Base-by-base conservation (phyloP, 1,140 invertebrate species). In the Brachionus angularis region DNA sequence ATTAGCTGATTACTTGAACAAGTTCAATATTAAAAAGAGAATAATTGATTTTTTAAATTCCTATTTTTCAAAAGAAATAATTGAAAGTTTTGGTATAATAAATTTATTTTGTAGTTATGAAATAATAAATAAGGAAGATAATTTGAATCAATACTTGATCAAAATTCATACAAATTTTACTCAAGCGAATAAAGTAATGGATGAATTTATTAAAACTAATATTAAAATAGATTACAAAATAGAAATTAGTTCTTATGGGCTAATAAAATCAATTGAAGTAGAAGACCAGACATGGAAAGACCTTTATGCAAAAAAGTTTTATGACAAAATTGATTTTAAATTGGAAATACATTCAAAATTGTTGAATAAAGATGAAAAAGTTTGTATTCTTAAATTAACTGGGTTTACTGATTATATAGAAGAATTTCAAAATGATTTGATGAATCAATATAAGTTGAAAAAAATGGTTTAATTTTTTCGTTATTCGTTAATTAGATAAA, bases 121-220 rank as follows among this genome's bases (percentile, higher is more conserved):
- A 14, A 23, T 58, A 58, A 36, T 23, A 39, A 36, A 39, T 14
- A 55, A 55, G 5, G 52, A 55, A 34, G 12, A 16, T 14, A 42
- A 42, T 42, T 7, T 5, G 14, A 34, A 58, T 27, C 33, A 58
- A 29, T 58, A 25, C 14, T 39, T 18, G 33, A 21, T 58, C 10
- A 58, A 58, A 39, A 18, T 58, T 5, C 36, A 58, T 12, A 39
- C 53, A 14, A 58, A 58, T 58, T 58, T 31, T 39, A 12, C 5
- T 23, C 23, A 36, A 23, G 21, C 14, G 21, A 39, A 39, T 18
- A 31, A 16, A 3, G 27, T 21, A 23, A 18, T 58, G 36, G 33
- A 58, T 23, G 53, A 58, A 39, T 58, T 39, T 58, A 39, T 58
- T n/a, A 58, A 58, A 8, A 58, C 36, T 39, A 58, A 58, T 58